Percentiles rank a stretch among this genome's conserved stretches.
These are phyloP conservation scores for Sorex maritimensis DNA, from an alignment of 2,797 vertebrate genomes.

Conservation along the genomic window DNA sequence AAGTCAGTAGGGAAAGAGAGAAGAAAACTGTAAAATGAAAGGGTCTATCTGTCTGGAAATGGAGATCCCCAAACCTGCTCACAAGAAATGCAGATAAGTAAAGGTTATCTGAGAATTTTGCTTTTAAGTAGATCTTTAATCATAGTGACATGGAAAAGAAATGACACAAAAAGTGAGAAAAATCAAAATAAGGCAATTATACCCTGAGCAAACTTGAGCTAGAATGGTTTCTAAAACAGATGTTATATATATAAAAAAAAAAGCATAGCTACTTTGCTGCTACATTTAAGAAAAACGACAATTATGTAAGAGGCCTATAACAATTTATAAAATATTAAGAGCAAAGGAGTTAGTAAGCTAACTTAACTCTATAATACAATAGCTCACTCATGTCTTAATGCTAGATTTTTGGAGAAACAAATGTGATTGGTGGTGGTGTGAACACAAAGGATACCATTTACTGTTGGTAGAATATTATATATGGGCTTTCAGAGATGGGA, in stretches of 20 bases:
- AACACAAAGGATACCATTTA: background rate
- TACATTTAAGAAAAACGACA: constrained; percentile 79
- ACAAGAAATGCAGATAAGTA: constrained; percentile 34
- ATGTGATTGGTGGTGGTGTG: background rate
- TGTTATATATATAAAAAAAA: constrained; percentile 72
- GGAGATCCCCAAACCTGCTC: constrained; percentile 33
- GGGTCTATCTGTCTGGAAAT: constrained; percentile 37
- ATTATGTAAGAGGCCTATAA: constrained; percentile 30
- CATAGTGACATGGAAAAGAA: constrained; percentile 69
- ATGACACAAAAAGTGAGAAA: constrained; percentile 77
- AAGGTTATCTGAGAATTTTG: constrained; percentile 67
- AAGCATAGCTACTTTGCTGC: constrained; percentile 55
- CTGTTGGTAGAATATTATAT: background rate
- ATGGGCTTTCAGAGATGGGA: background rate
- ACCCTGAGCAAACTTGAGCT: constrained; percentile 76
- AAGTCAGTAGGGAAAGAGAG: background rate
- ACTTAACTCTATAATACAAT: background rate
- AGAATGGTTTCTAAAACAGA: constrained; percentile 81
- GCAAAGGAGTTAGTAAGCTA: constrained; percentile 26
- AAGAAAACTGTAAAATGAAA: constrained; percentile 27
- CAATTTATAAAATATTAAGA: constrained; percentile 72
- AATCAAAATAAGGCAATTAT: constrained; percentile 82
- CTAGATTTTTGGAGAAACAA: background rate
- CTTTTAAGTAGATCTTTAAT: constrained; percentile 76
- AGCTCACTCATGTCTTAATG: background rate